Percentiles rank a stretch among this genome's conserved stretches.
Evolutionary conservation across 2,113 vertebrate species (phyloP).

Genomic region (Theristicus caerulescens): DNA sequence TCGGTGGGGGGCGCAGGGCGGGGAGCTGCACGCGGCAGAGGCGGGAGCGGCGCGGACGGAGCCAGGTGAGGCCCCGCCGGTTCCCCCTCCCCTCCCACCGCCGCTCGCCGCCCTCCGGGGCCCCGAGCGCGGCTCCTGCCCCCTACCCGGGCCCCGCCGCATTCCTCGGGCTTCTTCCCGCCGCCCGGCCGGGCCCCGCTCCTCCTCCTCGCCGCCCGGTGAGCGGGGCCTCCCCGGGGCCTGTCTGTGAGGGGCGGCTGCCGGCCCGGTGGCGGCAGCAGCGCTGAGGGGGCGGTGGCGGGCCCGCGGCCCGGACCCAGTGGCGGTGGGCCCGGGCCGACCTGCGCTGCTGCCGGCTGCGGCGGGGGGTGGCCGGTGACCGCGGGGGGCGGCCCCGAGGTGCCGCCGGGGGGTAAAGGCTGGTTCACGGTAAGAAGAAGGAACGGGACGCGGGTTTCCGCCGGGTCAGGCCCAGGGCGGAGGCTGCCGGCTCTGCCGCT

Average conservation of each 20-base stretch:
- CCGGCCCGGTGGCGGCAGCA: background rate
- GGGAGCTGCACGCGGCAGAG: conserved; percentile 14
- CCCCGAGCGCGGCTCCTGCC: background rate
- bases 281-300: background rate
- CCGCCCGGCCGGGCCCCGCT: background rate
- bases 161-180: too few relatives aligned
- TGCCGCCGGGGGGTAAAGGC: too few relatives aligned
- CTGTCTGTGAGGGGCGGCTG: background rate
- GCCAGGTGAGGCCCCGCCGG: background rate
- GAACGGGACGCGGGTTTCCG: background rate
- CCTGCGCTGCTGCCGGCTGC: background rate
- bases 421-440: background rate
- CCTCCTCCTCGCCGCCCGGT: background rate
- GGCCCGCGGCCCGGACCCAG: background rate
- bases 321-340: too few relatives aligned
- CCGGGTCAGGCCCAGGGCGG: background rate
- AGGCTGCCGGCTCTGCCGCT: background rate
- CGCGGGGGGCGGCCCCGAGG: background rate
- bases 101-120: too few relatives aligned
- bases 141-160: too few relatives aligned
- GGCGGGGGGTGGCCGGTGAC: background rate
- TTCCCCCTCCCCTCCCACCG: too few relatives aligned
- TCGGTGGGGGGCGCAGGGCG: background rate
- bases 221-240: background rate
- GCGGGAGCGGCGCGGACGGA: background rate